Conservation (phyloP, 2,888 invertebrate species). For the Callyntrura guangdongensis region DNA sequence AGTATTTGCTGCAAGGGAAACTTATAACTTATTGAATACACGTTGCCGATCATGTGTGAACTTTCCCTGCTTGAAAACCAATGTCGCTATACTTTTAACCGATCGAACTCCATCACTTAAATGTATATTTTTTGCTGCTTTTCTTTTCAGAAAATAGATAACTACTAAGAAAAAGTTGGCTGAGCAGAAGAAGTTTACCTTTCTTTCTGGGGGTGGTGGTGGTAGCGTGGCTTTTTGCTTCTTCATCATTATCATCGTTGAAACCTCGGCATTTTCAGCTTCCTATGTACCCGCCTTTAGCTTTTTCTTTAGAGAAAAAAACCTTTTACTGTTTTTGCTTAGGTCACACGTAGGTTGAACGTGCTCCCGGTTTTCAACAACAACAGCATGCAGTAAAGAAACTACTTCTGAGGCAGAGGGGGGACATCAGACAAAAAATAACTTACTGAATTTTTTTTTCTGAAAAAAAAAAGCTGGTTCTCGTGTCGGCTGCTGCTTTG, state of each 20-base stretch:
- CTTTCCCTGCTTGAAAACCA: not conserved
- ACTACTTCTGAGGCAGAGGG: not conserved
- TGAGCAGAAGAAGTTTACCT: not conserved
- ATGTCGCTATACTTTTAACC: not conserved
- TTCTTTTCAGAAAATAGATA: constrained; percentile 23
- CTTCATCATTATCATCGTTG: not conserved
- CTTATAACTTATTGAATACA: too few species aligned
- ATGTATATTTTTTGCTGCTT: not conserved
- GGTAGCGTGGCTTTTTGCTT: not conserved
- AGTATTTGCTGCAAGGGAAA: too few species aligned
- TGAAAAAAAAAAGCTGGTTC: not conserved
- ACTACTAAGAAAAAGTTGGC: not conserved
- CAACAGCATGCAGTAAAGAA: not conserved
- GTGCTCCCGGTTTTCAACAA: constrained; percentile 36
- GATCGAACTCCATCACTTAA: constrained; percentile 19
- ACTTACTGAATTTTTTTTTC: not conserved
- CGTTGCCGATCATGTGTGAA: not conserved
- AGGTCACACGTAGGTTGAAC: constrained; percentile 44
- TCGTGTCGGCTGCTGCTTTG: not conserved
- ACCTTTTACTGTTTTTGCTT: constrained; percentile 24
- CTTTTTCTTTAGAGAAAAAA: constrained; percentile 4
- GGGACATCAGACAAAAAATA: constrained; percentile 45
- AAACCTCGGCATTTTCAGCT: constrained; percentile 9
- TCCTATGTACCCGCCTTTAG: constrained; percentile 39
- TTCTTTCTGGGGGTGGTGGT: not conserved